A percentile compares a stretch with the other conserved stretches of the same genome.
These are phyloP conservation scores for Silurus meridionalis DNA, from an alignment of 2,113 vertebrate genomes.

Conservation along the genomic window DNA sequence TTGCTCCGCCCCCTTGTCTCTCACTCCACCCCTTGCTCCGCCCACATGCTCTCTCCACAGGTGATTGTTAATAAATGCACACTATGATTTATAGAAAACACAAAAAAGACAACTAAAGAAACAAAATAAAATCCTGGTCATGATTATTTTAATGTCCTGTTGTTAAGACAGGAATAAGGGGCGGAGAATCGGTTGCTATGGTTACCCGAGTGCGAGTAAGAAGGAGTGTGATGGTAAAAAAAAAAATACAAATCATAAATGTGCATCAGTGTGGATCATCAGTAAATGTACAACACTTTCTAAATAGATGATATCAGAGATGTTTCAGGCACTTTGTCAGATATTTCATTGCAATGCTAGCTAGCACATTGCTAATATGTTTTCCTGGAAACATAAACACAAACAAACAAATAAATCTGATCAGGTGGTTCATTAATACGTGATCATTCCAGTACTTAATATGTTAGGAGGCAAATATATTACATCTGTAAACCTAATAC, in stretches of 20 bases:
- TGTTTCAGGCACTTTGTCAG: slow-evolving; percentile 15
- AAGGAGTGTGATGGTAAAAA: background rate
- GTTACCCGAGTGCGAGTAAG: slow-evolving; percentile 28
- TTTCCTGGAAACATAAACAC: slow-evolving; percentile 4
- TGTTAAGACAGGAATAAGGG: background rate
- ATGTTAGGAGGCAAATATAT: slow-evolving; percentile 45
- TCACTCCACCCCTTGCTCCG: too few relatives aligned
- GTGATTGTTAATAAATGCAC: slow-evolving; percentile 65
- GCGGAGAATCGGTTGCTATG: slow-evolving; percentile 48
- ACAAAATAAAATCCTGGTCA: slow-evolving; percentile 37
- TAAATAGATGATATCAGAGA: slow-evolving; percentile 27
- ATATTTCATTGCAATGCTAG: background rate
- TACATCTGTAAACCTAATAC: slow-evolving; percentile 42
- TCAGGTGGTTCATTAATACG: slow-evolving; percentile 23
- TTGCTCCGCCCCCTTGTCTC: slow-evolving; percentile 38
- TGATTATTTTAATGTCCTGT: slow-evolving; percentile 40
- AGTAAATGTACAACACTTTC: slow-evolving; percentile 25
- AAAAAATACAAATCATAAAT: background rate
- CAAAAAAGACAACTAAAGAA: slow-evolving; percentile 29
- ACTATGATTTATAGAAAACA: slow-evolving; percentile 24
- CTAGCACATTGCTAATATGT: background rate
- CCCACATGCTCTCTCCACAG: slow-evolving; percentile 43
- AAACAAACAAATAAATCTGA: background rate
- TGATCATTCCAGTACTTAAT: slow-evolving; percentile 13
- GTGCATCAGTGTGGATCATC: background rate